Conservation (phyloP, 2,113 vertebrate species). For the Sinosuthora webbiana region DNA sequence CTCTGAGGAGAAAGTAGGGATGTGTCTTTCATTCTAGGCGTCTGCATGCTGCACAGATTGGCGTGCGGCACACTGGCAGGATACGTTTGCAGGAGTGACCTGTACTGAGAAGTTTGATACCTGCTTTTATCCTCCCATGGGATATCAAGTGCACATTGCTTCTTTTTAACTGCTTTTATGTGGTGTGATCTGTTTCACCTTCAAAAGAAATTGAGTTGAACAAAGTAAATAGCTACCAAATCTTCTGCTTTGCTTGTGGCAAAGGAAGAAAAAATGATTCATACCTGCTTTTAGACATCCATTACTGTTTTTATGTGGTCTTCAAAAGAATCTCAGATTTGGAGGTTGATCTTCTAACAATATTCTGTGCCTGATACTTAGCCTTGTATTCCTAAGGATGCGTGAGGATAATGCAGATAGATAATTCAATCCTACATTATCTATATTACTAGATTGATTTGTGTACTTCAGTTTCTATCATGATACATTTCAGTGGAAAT, state of each 20-base stretch:
- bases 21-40: neutral
- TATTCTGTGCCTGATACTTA: neutral
- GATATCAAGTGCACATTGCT: no score
- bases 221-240: neutral
- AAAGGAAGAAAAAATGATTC: neutral
- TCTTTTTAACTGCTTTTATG: neutral
- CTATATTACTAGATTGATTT: accelerated
- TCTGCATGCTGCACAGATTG: neutral
- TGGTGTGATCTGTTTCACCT: neutral
- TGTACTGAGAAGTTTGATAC: neutral
- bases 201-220: neutral
- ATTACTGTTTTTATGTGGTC: neutral
- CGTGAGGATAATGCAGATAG: neutral
- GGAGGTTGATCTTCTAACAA: neutral
- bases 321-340: neutral
- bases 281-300: neutral
- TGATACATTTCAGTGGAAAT: neutral
- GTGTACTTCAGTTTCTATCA: neutral
- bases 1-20: neutral
- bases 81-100: neutral
- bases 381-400: neutral
- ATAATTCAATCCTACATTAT: neutral
- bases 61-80: neutral
- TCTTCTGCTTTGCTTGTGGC: neutral
- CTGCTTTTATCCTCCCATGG: neutral